These are phyloP conservation scores for Agrotis puta DNA, from an alignment of 2,888 invertebrate genomes.

Conservation along the genomic window DNA sequence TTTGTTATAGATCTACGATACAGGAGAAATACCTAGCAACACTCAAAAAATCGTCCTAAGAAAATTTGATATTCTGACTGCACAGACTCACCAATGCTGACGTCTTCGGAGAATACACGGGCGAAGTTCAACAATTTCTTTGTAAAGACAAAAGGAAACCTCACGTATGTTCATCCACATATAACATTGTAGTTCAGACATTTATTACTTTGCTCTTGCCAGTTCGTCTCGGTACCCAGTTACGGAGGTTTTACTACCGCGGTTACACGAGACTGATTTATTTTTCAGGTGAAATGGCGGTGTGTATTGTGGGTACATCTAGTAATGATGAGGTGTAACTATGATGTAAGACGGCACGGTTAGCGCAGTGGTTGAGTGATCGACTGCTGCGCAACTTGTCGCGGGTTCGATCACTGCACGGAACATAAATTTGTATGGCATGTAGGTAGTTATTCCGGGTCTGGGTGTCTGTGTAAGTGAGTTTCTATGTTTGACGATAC, in stretches of 20 bases:
- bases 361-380: too few species aligned
- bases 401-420: too few species aligned
- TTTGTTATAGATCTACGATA: too few species aligned
- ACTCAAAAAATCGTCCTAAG: neutral
- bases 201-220: constrained; percentile 30
- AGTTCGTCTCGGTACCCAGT: constrained; percentile 18
- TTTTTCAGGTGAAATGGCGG: constrained; percentile 31
- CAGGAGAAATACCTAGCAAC: too few species aligned
- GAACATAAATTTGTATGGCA: too few species aligned
- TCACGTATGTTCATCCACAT: constrained; percentile 21
- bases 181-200: constrained; percentile 30
- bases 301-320: constrained; percentile 5
- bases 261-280: constrained; percentile 46
- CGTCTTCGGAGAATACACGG: too few species aligned
- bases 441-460: too few species aligned
- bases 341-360: too few species aligned
- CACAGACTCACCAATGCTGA: too few species aligned
- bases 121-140: neutral
- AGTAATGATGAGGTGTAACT: neutral
- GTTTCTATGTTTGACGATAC: too few species aligned
- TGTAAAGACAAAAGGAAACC: neutral
- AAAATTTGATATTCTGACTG: neutral
- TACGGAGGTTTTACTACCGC: constrained; percentile 20
- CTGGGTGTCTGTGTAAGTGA: too few species aligned
- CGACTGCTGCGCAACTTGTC: too few species aligned